A percentile compares a stretch with the other conserved stretches of the same genome.
Conservation (phyloP, 2,888 invertebrate genomes). For the Gordius sp. region DNA sequence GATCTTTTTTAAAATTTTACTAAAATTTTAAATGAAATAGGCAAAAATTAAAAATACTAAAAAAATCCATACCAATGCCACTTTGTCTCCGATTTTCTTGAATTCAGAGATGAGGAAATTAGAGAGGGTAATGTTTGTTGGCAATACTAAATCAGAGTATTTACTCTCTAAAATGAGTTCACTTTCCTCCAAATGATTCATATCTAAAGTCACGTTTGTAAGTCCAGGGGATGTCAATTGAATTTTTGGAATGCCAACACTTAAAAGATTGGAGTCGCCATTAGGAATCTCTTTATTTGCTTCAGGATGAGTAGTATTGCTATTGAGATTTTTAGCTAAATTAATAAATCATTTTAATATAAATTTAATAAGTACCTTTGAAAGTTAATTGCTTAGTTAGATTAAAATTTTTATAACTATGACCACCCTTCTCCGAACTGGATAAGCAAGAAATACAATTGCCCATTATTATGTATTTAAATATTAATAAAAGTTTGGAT, state of each 20-base stretch:
- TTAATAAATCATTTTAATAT: background rate
- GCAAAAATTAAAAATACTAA: background rate
- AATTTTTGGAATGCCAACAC: background rate
- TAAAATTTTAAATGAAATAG: too few species aligned
- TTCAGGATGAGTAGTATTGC: background rate
- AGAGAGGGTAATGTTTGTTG: background rate
- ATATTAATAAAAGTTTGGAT: too few species aligned
- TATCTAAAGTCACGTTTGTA: background rate
- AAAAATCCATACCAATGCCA: background rate
- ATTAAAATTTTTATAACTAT: conserved; percentile 4
- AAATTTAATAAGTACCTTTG: background rate
- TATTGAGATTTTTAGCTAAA: background rate
- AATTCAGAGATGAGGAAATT: conserved; percentile 4
- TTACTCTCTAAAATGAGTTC: background rate
- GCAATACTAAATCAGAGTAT: background rate
- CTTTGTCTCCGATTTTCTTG: conserved; percentile 8
- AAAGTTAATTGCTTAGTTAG: background rate
- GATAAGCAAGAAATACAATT: background rate
- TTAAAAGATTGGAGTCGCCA: background rate
- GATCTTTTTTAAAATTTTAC: too few species aligned
- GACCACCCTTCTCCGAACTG: background rate
- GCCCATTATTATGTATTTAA: conserved; percentile 6
- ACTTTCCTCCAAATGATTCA: conserved; percentile 11
- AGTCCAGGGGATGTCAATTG: conserved; percentile 4
- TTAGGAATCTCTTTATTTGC: background rate